Percentiles rank a stretch among this genome's conserved stretches.
phyloP scores from a whole-genome alignment of 2,888 invertebrate species.

The Agrypnus murinus region DNA sequence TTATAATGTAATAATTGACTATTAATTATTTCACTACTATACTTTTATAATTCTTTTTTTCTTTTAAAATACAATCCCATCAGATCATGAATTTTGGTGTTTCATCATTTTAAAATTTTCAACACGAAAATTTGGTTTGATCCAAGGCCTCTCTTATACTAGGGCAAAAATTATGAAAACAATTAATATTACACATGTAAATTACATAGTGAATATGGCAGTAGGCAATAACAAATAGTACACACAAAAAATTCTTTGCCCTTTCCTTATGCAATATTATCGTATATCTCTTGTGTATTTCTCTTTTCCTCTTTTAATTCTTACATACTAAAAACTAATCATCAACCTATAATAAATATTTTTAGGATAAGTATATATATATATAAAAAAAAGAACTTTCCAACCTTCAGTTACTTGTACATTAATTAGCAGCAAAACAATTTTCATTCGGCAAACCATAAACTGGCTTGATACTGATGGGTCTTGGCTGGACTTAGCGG shows the following conservation, averaged over 20 bases:
- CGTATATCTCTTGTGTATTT: no score
- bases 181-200: no score
- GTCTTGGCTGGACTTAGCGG: slow-evolving; percentile 82
- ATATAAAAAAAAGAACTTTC: slow-evolving; percentile 18
- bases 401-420: neutral
- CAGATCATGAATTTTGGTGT: slow-evolving; percentile 2
- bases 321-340: slow-evolving; percentile 28
- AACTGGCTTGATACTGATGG: slow-evolving; percentile 80
- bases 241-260: slow-evolving; percentile 9
- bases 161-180: no score
- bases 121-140: neutral
- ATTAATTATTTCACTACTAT: neutral
- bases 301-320: neutral
- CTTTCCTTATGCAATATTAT: slow-evolving; percentile 43
- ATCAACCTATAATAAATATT: slow-evolving; percentile 20
- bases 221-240: no score
- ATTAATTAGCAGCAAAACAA: slow-evolving; percentile 26
- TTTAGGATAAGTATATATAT: slow-evolving; percentile 10
- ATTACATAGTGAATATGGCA: no score
- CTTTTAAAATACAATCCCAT: neutral
- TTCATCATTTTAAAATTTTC: slow-evolving; percentile 5
- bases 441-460: slow-evolving; percentile 84
- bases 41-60: neutral
- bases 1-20: slow-evolving; percentile 20
- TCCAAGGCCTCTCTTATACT: neutral